Percentiles rank a stretch among this genome's conserved stretches.
Conservation (phyloP, 2,888 invertebrate species). For the Octodonta nipae region DNA sequence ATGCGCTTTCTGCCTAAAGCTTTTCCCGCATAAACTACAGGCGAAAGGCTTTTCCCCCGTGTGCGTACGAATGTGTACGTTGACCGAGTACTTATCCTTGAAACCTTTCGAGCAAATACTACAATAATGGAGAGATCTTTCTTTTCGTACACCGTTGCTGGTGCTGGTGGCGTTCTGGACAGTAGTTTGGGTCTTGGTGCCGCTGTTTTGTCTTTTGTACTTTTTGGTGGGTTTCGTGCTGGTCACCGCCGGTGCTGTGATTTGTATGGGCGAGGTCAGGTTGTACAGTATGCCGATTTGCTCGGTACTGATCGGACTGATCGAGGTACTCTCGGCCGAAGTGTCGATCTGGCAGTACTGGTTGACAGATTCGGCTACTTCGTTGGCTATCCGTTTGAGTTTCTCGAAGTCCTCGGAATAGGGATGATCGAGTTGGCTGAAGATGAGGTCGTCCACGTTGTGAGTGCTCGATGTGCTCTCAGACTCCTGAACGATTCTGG, state of each 20-base stretch:
- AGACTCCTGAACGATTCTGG: conserved; percentile 4
- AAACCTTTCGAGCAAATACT: conserved; percentile 87
- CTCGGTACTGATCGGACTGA: conserved; percentile 27
- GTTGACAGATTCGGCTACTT: conserved; percentile 64
- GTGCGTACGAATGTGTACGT: conserved; percentile 93
- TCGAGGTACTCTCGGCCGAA: conserved; percentile 38
- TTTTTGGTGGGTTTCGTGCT: conserved; percentile 56
- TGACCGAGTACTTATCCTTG: conserved; percentile 93
- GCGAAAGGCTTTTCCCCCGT: conserved; percentile 96
- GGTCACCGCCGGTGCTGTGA: conserved; percentile 46
- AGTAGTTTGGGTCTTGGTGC: not conserved
- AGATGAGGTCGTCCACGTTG: conserved; percentile 54
- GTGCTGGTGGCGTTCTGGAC: conserved; percentile 43
- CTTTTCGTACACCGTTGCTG: conserved; percentile 65
- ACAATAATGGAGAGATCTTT: conserved; percentile 80
- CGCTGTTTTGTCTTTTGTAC: conserved; percentile 48
- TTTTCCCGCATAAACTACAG: conserved; percentile 86
- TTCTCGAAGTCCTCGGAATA: conserved; percentile 75
- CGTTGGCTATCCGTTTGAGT: conserved; percentile 68
- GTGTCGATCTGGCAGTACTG: conserved; percentile 48
- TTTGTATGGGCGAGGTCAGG: conserved; percentile 30
- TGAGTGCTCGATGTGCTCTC: conserved; percentile 45
- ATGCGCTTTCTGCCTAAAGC: conserved; percentile 83
- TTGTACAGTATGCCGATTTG: conserved; percentile 32
- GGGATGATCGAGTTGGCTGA: conserved; percentile 53